Evolutionary conservation across 1,140 invertebrate species (phyloP).

Genomic region (Papilio machaon): DNA sequence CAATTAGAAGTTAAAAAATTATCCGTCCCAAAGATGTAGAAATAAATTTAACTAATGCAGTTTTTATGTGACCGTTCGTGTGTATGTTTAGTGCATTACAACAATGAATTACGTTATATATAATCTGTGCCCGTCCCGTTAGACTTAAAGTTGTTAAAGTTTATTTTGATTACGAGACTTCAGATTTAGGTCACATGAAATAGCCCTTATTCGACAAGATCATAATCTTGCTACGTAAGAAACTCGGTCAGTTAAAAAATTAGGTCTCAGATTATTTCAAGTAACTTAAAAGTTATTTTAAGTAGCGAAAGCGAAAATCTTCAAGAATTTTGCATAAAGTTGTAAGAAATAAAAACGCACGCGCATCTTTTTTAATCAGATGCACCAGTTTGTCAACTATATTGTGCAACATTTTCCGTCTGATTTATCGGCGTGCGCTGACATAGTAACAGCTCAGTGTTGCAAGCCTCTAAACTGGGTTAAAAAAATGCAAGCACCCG

Average conservation of each 20-base stretch:
- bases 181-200: neutral
- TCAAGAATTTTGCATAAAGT: neutral
- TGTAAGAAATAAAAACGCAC: neutral
- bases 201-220: neutral
- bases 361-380: neutral
- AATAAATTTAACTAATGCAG: too few relatives aligned
- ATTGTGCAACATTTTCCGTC: neutral
- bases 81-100: too few relatives aligned
- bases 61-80: too few relatives aligned
- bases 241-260: slow-evolving; percentile 6
- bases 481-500: slow-evolving; percentile 24
- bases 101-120: too few relatives aligned
- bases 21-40: too few relatives aligned
- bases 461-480: slow-evolving; percentile 29
- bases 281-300: neutral
- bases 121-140: neutral
- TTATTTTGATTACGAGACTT: neutral
- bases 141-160: neutral
- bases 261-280: neutral
- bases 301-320: neutral
- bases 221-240: neutral
- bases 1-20: too few relatives aligned
- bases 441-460: slow-evolving; percentile 13
- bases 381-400: slow-evolving; percentile 6
- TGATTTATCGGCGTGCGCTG: slow-evolving; percentile 4